Base-by-base conservation (phyloP, 2,113 vertebrate species). In the Nothoprocta perdicaria region DNA sequence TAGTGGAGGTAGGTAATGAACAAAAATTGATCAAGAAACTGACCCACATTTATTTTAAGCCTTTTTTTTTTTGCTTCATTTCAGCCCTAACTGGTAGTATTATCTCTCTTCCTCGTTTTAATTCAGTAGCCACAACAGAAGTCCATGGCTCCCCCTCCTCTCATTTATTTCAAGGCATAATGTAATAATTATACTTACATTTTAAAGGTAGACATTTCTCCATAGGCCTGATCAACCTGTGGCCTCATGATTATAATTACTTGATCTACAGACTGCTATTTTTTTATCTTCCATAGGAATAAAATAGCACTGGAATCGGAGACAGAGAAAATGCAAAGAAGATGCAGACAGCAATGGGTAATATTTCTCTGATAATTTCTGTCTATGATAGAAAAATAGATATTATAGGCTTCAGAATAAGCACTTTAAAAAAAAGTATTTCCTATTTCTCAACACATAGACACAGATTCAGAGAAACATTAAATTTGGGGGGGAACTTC, bases 151-250 rank as follows among this genome's bases (percentile, higher is more conserved):
- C 82, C 89, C 75, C 71, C 81, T 75, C 79, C 79, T 75, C 86
- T 94, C 91, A 72, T 89, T 87, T 92, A 75, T 95, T 94, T 65
- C 35, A 87, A 93, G 61, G 48, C 19, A 67, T 93, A 92, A 92
- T 85, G 66, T 82, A 83, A 89, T 96, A 95, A 93, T 96, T 96
- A 96, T 94, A 91, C 79, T 95, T 91, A 92, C 89, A 94, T 96
- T 94, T 94, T 95, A 94, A 96, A 93, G 89, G 91, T 89, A 94
- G 92, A 80, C 76, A 96, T 94, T 95, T 96, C 95, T 96, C 94
- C 87, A 96, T 93, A 96, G 95, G 87, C 96, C 82, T 61, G 87
- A 94, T 91, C 96, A 96, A 95, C 94, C 87, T 95, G 91, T 94
- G 86, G 95, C 92, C 84, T 95, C 89, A 65, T 0, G 2, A 94